Evolutionary conservation across 1,140 invertebrate species (phyloP), one percentile per base, ranked within the genome.

Genomic region (Aphaenogaster ashmeadi): DNA sequence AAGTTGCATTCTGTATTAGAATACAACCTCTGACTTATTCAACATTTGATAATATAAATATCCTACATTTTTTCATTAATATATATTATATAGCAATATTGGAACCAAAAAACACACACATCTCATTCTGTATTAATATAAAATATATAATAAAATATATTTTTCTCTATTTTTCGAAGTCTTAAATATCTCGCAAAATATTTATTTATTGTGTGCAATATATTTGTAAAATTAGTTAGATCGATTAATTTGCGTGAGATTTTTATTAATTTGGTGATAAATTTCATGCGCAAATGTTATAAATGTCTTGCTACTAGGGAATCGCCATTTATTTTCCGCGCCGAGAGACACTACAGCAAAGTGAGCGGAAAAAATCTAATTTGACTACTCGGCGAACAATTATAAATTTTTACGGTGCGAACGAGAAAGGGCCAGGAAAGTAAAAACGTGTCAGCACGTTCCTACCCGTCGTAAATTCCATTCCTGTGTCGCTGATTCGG

Each of bases 401-500:
- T 90, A 27, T 27, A 90, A 90, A 75, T 21, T 87, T 90, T 89
- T 66, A 78, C 52, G 64, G 13, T n/a, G 67, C 38, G 64, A 75
- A 80, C 44, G 79, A 56, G 41, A 62, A 50, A 50, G 15, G 50
- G 15, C 54, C 41, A 52, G 15, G 50, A 87, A 87, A 74, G 72
- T 79, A 89, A 89, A 90, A 87, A 79, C 27, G 66, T 33, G 60
- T 89, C 77, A 27, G 60, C 21, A 56, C 18, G 33, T 21, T 18
- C 2, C 41, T 36, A 5, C 18, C 74, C 69, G n/a, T 86, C 81
- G 77, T 71, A 89, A 92, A 92, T 89, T 91, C 67, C 47, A 69
- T 89, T 89, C 80, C 66, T 66, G 18, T 62, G 27, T 85, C 77
- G 62, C 18, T 44, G 56, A 66, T 78, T 79, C n/a, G 50, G n/a